These are phyloP conservation scores for Agapetus fuscipes DNA, from an alignment of 2,888 invertebrate genomes.

Conservation along the genomic window DNA sequence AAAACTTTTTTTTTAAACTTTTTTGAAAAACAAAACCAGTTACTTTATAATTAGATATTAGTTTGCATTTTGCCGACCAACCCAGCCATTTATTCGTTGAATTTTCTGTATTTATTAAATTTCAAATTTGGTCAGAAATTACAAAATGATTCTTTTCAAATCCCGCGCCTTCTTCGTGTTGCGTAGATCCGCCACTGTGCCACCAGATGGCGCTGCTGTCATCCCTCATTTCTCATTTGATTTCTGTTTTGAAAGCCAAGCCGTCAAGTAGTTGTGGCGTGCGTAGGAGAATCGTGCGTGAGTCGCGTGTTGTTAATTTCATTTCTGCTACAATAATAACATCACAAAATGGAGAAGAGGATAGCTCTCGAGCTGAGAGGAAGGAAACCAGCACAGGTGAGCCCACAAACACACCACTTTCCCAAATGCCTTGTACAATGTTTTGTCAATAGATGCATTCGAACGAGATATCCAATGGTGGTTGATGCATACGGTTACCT, in stretches of 20 bases:
- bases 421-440: conserved; percentile 7
- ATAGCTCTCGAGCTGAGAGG: conserved; percentile 92
- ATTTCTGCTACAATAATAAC: conserved; percentile 32
- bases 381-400: conserved; percentile 82
- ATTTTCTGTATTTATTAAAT: too few species aligned
- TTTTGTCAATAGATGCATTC: conserved; percentile 19
- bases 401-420: conserved; percentile 26
- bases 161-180: too few species aligned
- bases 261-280: conserved; percentile 32
- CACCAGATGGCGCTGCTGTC: conserved; percentile 26
- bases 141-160: too few species aligned
- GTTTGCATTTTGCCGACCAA: too few species aligned
- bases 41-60: too few species aligned
- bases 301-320: conserved; percentile 9
- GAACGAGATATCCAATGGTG: conserved; percentile 18
- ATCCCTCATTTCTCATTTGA: conserved; percentile 33
- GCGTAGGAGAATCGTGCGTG: conserved; percentile 14
- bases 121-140: too few species aligned
- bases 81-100: too few species aligned
- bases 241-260: conserved; percentile 52
- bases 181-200: too few species aligned
- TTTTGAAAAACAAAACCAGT: too few species aligned
- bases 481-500: conserved; percentile 20
- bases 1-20: too few species aligned
- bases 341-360: conserved; percentile 77